Evolutionary conservation across 2,113 vertebrate genomes (phyloP), one percentile per base, ranked within the genome.

Genomic region (Pomatostomus ruficeps): DNA sequence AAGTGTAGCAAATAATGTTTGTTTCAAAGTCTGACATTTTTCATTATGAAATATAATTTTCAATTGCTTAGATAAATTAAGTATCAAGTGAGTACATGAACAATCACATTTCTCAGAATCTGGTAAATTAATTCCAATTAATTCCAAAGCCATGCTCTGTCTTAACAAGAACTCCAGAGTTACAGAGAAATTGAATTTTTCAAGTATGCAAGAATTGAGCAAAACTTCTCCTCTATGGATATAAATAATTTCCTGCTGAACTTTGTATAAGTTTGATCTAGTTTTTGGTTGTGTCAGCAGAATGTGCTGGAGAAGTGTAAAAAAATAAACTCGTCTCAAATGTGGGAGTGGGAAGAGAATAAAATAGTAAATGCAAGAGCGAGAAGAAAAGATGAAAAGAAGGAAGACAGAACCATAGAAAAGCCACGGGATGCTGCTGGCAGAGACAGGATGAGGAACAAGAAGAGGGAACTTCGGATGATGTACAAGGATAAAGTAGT

Each of bases 221-320:
- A 76, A 52, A 76, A 38, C 16, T 33, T 65, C 36, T 25, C 5
- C 26, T 65, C 12, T 66, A 3, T 31, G 46, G 42, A 28, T 54
- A 42, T 0, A 1, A 18, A n/a, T 3, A 1, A 61, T 61, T 86
- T 17, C 35, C 23, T 61, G 33, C 5, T 74, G 55, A 63, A 33
- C 17, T 54, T 35, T 40, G 14, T 24, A 51, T 46, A 21, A 68
- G 3, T 51, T 66, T 20, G 6, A 24, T 35, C 17, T 71, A 15
- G 11, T 3, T 72, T 86, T 66, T 21, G 6, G 1, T 87, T 71
- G 15, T 25, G 12, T 20, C 24, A 89, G 71, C 3, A 10, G 19
- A 68, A 31, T 35, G 21, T 35, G 28, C 8, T 85, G 35, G 12
- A 87, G 38, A 79, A 76, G 17, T 18, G 43, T 12, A 12, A 76